These are phyloP conservation scores for Calidris pugnax DNA, from an alignment of 2,113 vertebrate species.

Conservation along the genomic window DNA sequence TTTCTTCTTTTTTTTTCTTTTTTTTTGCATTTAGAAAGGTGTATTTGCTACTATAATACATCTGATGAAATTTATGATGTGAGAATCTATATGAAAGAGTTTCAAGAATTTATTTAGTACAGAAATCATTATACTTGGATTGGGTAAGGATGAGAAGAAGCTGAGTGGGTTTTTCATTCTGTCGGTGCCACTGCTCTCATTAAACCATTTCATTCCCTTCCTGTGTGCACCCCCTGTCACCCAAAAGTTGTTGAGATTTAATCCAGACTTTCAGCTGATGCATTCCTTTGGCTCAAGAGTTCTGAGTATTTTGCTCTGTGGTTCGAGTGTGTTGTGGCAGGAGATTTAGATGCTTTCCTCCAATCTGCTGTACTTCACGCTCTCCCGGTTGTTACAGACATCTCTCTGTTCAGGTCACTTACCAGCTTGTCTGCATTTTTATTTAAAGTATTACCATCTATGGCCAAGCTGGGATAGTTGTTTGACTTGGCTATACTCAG, in stretches of 20 bases:
- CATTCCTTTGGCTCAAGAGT: background rate
- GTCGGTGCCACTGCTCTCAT: background rate
- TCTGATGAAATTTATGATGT: background rate
- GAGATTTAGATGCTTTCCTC: background rate
- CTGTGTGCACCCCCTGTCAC: rapidly evolving
- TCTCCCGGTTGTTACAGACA: background rate
- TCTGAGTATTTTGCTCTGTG: background rate
- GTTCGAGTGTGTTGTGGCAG: background rate
- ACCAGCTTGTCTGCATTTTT: background rate
- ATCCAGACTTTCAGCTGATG: background rate
- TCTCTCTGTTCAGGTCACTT: background rate
- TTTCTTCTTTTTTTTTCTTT: background rate
- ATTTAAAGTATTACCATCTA: background rate
- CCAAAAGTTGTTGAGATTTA: background rate
- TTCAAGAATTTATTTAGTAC: background rate
- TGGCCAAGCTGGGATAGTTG: background rate
- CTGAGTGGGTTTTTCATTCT: background rate
- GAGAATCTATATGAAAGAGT: background rate
- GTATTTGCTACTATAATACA: background rate
- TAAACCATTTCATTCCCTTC: background rate
- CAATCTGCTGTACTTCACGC: background rate
- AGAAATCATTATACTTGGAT: background rate
- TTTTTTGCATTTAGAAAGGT: background rate
- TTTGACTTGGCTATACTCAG: background rate
- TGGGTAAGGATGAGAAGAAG: background rate